phyloP scores from a whole-genome alignment of 2,888 invertebrate genomes.

The Meloe dianella region DNA sequence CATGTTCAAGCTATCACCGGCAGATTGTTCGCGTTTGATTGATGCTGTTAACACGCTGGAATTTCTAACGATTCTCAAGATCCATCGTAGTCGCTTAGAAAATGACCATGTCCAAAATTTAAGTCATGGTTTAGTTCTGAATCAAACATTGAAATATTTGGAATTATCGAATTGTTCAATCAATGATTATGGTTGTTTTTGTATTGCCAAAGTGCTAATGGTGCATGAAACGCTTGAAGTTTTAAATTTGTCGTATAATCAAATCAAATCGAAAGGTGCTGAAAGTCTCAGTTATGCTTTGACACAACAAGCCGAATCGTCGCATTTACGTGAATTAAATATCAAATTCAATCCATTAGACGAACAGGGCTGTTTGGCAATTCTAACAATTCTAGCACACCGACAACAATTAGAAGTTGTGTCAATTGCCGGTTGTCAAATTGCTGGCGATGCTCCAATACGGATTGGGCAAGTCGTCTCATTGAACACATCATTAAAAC shows the following conservation, averaged over 20 bases:
- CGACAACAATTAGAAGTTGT: conserved; percentile 64
- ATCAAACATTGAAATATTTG: conserved; percentile 62
- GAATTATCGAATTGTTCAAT: conserved; percentile 72
- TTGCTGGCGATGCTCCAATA: conserved; percentile 63
- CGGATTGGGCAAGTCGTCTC: conserved; percentile 64
- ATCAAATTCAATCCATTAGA: conserved; percentile 69
- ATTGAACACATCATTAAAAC: conserved; percentile 63
- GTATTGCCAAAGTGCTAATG: conserved; percentile 65
- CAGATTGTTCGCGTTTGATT: conserved; percentile 66
- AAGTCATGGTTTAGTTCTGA: conserved; percentile 58
- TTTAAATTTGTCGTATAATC: conserved; percentile 62
- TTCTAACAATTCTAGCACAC: conserved; percentile 66
- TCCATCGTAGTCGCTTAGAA: conserved; percentile 68
- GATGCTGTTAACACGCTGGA: conserved; percentile 54
- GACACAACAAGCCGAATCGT: conserved; percentile 41
- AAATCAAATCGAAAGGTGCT: conserved; percentile 45
- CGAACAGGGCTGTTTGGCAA: conserved; percentile 65
- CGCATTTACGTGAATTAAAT: conserved; percentile 58
- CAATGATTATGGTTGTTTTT: conserved; percentile 68
- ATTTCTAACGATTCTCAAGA: conserved; percentile 62
- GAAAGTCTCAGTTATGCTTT: conserved; percentile 55
- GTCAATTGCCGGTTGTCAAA: conserved; percentile 64
- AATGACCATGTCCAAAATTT: conserved; percentile 66
- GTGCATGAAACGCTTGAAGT: conserved; percentile 61
- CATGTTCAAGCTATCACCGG: conserved; percentile 67